Conservation (phyloP, 2,113 vertebrate species). For the Ascaphus truei region DNA sequence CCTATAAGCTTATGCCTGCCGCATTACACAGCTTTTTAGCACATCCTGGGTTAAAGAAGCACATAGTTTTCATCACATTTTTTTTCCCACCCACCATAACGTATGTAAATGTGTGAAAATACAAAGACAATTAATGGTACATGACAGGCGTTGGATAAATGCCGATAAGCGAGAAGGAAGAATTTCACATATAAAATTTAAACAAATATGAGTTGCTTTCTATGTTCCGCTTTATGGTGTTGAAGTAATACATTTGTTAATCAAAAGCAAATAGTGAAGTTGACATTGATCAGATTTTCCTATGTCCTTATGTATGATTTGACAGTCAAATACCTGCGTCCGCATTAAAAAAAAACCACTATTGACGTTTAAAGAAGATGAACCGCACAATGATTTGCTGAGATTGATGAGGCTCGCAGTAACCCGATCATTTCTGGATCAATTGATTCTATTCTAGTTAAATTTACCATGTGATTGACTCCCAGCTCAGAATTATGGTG, state of each 20-base stretch:
- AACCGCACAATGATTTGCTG: constrained; percentile 59
- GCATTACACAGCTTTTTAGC: too few species aligned
- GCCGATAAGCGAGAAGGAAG: constrained; percentile 24
- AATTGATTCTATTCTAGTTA: constrained; percentile 77
- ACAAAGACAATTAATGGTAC: too few species aligned
- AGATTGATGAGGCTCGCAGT: constrained; percentile 57
- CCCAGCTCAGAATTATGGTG: constrained; percentile 65
- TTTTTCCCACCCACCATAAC: too few species aligned
- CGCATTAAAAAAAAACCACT: constrained; percentile 39
- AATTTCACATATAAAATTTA: constrained; percentile 8
- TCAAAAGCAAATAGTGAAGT: constrained; percentile 14
- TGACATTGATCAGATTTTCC: constrained; percentile 38
- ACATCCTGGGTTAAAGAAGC: too few species aligned
- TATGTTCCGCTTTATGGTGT: background rate
- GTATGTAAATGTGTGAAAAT: too few species aligned
- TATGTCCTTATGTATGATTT: constrained; percentile 46
- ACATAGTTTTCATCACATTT: too few species aligned
- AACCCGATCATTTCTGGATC: constrained; percentile 80
- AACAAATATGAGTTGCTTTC: background rate
- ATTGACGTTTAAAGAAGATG: constrained; percentile 54
- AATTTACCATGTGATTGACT: constrained; percentile 82
- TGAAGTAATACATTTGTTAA: constrained; percentile 18
- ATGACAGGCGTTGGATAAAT: too few species aligned
- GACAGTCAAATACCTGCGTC: constrained; percentile 38
- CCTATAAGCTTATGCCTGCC: too few species aligned